Evolutionary conservation across 2,113 vertebrate species (phyloP).

Genomic region (Syrrhaptes paradoxus): DNA sequence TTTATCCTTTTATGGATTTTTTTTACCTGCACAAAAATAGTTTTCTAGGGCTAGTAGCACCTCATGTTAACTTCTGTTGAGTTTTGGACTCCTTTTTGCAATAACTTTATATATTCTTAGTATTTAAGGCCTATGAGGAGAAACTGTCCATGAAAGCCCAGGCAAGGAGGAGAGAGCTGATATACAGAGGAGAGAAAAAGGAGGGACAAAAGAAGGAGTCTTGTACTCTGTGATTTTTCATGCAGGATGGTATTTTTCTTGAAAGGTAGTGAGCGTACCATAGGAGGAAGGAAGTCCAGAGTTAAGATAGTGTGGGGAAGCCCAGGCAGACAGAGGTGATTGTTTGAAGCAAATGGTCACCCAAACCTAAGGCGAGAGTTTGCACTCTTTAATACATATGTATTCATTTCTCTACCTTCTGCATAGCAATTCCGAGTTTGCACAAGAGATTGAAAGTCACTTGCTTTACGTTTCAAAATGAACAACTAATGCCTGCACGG

Average conservation of each 20-base stretch:
- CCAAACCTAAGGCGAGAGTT: background rate
- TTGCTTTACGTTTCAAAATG: background rate
- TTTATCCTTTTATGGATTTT: background rate
- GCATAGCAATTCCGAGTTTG: background rate
- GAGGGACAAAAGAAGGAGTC: background rate
- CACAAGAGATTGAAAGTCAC: background rate
- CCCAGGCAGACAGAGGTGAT: background rate
- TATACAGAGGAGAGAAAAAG: background rate
- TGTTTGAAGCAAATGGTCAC: background rate
- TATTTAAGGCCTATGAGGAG: background rate
- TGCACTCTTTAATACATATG: background rate
- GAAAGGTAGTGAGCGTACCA: background rate
- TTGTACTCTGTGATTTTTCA: background rate
- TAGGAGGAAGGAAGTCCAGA: background rate
- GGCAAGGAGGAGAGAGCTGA: background rate
- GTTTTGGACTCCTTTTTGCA: background rate
- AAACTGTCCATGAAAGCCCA: background rate
- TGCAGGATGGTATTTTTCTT: background rate
- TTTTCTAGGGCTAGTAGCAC: background rate
- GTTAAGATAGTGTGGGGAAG: background rate
- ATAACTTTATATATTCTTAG: background rate
- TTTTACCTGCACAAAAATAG: background rate
- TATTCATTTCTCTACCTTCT: background rate
- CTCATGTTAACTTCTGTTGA: background rate
- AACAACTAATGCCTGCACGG: background rate